phyloP scores from a whole-genome alignment of 2,113 vertebrate genomes.

The rabbit (Oryctolagus cuniculus) region mOryCun1.1 NC_091436.1:3358001-3358500 shows the following conservation, averaged over 20 bases:
- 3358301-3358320: background rate
- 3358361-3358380: background rate
- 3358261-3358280: background rate
- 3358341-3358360: no score
- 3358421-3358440: background rate
- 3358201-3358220: background rate
- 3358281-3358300: background rate
- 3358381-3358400: background rate
- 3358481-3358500: background rate
- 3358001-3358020: background rate
- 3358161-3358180: background rate
- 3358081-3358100: background rate
- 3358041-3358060: background rate
- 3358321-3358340: background rate
- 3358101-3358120: no score
- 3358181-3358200: background rate
- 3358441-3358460: background rate
- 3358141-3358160: background rate
- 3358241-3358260: background rate
- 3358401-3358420: background rate
- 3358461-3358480: background rate
- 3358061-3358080: background rate
- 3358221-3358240: background rate
- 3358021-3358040: background rate
- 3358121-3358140: no score